Base-by-base conservation (phyloP, 2,113 vertebrate species). In the Dasypus novemcinctus region DNA sequence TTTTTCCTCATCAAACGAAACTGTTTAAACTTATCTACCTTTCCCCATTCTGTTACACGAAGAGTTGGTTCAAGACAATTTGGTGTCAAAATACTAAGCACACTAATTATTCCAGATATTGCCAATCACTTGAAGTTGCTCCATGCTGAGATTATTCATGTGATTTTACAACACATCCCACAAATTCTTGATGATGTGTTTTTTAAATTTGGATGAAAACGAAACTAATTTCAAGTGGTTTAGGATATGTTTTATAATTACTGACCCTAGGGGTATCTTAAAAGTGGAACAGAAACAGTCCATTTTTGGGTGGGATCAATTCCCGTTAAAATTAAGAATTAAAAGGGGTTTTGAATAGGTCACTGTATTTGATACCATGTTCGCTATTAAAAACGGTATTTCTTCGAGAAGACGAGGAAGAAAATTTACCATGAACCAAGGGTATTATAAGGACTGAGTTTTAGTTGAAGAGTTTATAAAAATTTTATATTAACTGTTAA, bases 1-100 rank as follows among this genome's bases (percentile, higher is more conserved):
- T 59, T 95, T 78, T 95, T 94, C 61, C 46, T 91, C 49, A 81
- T 14, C 66, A 91, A 92, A 74, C 82, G 31, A 96, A 96, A 63
- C 20, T 54, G 41, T 43, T 81, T 90, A 36, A 36, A 90, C 54
- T 61, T 84, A 43, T 21, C 46, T 89, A 71, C 29, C 72, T 71
- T 38, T 46, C 31, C 33, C 25, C 43, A 84, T 71, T 76, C 78
- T 78, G 21, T 46, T 82, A 29, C 6, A 25, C 5, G 52, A 64
- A 21, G 31, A n/a, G 36, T 76, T 52, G n/a, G 61, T 71, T 59
- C 46, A 84, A 46, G 9, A 89, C n/a, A 95, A 74, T 5, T 74
- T 76, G 38, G 29, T 59, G 49, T 36, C 61, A 87, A 78, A 87
- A 11, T 23, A 88, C 43, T 27, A 88, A 81, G 33, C 36, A 93